Percentiles rank a stretch among this genome's conserved stretches.
These are phyloP conservation scores for Hesperophylax magnus DNA, from an alignment of 1,140 invertebrate species.

Conservation along the genomic window DNA sequence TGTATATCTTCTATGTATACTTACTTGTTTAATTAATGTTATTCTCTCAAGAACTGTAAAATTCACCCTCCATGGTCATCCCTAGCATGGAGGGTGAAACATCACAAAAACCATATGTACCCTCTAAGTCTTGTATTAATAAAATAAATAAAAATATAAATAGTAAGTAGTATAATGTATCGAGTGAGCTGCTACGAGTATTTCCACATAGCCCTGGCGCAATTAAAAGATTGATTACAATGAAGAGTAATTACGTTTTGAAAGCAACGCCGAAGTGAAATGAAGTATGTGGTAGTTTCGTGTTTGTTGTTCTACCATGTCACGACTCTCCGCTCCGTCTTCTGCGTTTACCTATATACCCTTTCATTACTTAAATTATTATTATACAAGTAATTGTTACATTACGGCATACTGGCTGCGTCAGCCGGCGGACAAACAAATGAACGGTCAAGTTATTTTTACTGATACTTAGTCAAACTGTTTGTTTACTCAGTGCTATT, in stretches of 20 bases:
- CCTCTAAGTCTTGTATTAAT: no score
- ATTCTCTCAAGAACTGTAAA: no score
- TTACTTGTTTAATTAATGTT: no score
- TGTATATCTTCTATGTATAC: no score
- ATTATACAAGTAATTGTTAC: background rate
- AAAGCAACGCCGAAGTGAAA: background rate
- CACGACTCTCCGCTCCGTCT: background rate
- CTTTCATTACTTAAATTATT: background rate
- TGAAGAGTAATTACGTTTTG: constrained; percentile 19
- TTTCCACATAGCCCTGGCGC: background rate
- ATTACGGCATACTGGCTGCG: background rate
- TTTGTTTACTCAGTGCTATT: no score
- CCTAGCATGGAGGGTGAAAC: no score
- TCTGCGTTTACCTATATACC: constrained; percentile 1
- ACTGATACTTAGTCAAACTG: background rate
- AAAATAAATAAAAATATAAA: no score
- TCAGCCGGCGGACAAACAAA: background rate
- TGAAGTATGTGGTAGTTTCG: no score
- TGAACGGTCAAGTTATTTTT: background rate
- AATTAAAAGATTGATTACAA: constrained; percentile 16
- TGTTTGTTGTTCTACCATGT: background rate
- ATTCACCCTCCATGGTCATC: no score
- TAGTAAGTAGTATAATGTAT: no score
- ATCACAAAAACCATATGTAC: no score
- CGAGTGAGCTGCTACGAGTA: no score